These are phyloP conservation scores for Priocnemis perturbator DNA, from an alignment of 2,888 invertebrate genomes.

Conservation along the genomic window DNA sequence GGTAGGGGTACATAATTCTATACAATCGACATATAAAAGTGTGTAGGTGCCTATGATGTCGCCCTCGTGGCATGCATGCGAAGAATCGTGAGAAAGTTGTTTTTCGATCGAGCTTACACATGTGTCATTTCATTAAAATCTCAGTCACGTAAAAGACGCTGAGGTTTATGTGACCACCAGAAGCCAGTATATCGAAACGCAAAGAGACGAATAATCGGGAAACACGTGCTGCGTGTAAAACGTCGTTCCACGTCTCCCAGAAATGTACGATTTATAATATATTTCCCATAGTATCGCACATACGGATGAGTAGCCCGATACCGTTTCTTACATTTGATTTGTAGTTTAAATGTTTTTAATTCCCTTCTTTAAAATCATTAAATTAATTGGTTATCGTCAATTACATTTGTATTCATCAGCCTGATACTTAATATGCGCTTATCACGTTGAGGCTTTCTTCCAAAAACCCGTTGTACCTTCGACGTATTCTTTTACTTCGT, in stretches of 20 bases:
- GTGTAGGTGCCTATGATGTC: conserved; percentile 1
- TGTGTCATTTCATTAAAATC: conserved; percentile 64
- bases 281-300: neutral
- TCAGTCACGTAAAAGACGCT: conserved; percentile 66
- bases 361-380: no score
- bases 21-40: neutral
- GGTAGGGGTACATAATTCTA: neutral
- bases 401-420: no score
- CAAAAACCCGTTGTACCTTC: no score
- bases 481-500: no score
- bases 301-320: neutral
- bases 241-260: neutral
- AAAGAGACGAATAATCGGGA: conserved; percentile 34
- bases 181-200: conserved; percentile 48
- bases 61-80: conserved; percentile 55
- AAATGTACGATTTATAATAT: neutral
- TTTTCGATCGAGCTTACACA: conserved; percentile 61
- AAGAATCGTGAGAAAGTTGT: conserved; percentile 70
- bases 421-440: no score
- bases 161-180: conserved; percentile 54
- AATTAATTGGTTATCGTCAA: no score
- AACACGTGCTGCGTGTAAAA: conserved; percentile 14
- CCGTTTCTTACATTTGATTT: no score
- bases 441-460: no score
- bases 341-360: no score